Conservation (phyloP, 2,888 invertebrate genomes). For the Clusia tigrina region DNA sequence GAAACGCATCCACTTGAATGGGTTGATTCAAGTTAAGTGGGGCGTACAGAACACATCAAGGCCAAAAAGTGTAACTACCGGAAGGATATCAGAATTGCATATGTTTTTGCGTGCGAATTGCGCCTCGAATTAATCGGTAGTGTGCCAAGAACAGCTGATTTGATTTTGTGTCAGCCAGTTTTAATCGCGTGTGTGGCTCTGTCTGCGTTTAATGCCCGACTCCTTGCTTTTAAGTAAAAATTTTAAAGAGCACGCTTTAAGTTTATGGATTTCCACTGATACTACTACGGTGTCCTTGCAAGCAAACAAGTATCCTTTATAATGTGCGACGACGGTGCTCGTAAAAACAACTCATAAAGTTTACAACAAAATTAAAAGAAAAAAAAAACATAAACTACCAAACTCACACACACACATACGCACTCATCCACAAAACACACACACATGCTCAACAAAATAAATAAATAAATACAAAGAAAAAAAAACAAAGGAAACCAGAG, state of each 20-base stretch:
- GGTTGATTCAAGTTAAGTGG: too few species aligned
- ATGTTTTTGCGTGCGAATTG: neutral
- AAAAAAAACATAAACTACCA: conserved; percentile 35
- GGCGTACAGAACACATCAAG: too few species aligned
- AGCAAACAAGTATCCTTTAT: conserved; percentile 38
- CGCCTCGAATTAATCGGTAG: neutral
- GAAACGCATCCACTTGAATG: too few species aligned
- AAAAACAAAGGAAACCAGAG: too few species aligned
- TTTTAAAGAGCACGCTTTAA: conserved; percentile 45
- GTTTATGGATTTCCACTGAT: conserved; percentile 55
- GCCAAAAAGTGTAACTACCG: too few species aligned
- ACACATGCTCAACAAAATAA: neutral
- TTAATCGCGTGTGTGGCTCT: neutral
- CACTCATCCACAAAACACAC: conserved; percentile 11
- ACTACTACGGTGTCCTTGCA: conserved; percentile 50
- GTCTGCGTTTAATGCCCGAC: neutral
- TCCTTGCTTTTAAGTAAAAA: conserved; percentile 12
- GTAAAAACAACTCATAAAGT: conserved; percentile 2
- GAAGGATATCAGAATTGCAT: too few species aligned
- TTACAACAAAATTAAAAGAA: conserved; percentile 39
- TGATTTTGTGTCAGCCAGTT: neutral
- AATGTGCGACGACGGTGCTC: conserved; percentile 2
- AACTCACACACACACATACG: conserved; percentile 22
- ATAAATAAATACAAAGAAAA: neutral
- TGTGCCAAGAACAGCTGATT: neutral